These are phyloP conservation scores for Rhea pennata DNA, from an alignment of 2,113 vertebrate genomes.

Conservation along the genomic window DNA sequence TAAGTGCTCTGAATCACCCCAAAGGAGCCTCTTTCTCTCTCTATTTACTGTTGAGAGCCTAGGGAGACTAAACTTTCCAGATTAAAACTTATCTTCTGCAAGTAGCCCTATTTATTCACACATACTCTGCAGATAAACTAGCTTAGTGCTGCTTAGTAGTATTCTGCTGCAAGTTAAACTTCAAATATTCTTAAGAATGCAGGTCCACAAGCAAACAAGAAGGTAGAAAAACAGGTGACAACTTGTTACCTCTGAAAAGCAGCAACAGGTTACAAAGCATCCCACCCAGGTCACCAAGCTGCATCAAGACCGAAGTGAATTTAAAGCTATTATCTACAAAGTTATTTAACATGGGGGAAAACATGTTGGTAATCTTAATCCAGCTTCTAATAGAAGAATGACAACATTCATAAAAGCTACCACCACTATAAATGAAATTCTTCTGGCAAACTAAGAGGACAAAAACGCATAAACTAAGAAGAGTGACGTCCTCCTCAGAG, in stretches of 20 bases:
- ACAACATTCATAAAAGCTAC: not conserved
- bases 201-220: not conserved
- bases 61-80: not conserved
- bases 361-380: not conserved
- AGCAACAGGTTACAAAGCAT: not conserved
- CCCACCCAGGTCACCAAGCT: accelerated
- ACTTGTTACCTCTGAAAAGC: not conserved
- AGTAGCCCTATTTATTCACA: not conserved
- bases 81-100: not conserved
- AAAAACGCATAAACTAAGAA: accelerated
- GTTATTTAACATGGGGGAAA: not conserved
- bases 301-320: not conserved
- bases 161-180: accelerated
- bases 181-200: accelerated
- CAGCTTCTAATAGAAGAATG: not conserved
- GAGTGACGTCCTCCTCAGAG: accelerated
- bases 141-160: not conserved
- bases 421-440: not conserved
- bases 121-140: not conserved
- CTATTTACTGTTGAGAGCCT: slow-evolving; percentile 12
- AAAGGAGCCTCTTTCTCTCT: slow-evolving; percentile 19
- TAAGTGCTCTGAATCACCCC: not conserved
- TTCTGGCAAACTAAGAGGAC: not conserved
- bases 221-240: accelerated
- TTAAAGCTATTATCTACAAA: not conserved